Percentiles rank a stretch among this genome's conserved stretches.
Evolutionary conservation across 1,140 invertebrate species (phyloP).

Genomic region (Diabrotica virgifera): DNA sequence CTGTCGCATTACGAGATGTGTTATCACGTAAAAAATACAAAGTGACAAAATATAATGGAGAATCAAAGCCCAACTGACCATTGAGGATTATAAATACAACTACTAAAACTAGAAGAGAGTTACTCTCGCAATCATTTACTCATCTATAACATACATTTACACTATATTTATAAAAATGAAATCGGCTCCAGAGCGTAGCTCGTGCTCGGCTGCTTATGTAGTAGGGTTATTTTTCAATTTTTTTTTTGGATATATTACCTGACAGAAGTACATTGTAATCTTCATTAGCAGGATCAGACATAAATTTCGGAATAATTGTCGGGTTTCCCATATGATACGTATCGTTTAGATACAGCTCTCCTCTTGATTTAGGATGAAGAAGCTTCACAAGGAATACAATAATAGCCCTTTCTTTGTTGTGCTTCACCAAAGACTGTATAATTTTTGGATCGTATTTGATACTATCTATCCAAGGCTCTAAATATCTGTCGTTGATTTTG

Average conservation of each 20-base stretch:
- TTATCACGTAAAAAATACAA: too few species aligned
- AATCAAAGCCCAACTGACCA: too few species aligned
- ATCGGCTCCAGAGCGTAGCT: too few species aligned
- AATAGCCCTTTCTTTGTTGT: constrained; percentile 23
- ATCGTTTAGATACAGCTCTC: constrained; percentile 55
- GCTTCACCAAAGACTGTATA: constrained; percentile 11
- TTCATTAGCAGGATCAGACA: constrained; percentile 49
- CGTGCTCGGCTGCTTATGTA: too few species aligned
- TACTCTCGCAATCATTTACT: too few species aligned
- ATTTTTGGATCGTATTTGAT: constrained; percentile 22
- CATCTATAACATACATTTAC: too few species aligned
- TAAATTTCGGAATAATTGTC: constrained; percentile 61
- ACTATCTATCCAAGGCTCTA: constrained; percentile 21
- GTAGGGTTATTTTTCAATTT: too few species aligned
- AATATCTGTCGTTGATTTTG: constrained; percentile 27
- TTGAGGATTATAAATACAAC: too few species aligned
- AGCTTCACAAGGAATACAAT: constrained; percentile 58
- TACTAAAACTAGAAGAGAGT: too few species aligned
- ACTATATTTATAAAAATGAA: too few species aligned
- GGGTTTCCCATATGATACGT: constrained; percentile 61
- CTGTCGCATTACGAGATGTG: too few species aligned
- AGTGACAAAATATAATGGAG: too few species aligned
- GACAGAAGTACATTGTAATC: constrained; percentile 41
- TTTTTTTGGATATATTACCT: constrained; percentile 12
- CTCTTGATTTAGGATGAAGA: constrained; percentile 65